phyloP scores from a whole-genome alignment of 2,888 invertebrate genomes.

The Schrankia costaestrigalis region DNA sequence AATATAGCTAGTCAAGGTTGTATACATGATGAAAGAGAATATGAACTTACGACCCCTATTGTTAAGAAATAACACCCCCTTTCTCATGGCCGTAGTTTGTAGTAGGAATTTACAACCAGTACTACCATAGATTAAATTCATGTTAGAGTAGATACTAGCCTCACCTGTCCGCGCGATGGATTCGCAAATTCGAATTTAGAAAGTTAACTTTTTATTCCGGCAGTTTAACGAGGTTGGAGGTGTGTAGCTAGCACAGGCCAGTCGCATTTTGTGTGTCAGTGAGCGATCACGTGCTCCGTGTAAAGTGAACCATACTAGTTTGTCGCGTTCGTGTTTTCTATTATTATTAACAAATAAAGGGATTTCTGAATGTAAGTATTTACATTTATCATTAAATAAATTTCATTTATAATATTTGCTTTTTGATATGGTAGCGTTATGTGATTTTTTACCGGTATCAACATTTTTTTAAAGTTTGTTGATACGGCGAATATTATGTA shows the following conservation, averaged over 20 bases:
- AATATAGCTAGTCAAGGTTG: too few relatives aligned
- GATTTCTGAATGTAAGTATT: constrained; percentile 29
- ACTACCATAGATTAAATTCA: constrained; percentile 9
- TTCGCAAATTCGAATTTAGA: constrained; percentile 72
- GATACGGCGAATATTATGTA: constrained; percentile 22
- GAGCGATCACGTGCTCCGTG: constrained; percentile 46
- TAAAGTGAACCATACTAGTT: constrained; percentile 26
- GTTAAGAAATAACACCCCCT: too few relatives aligned
- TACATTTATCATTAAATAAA: constrained; percentile 2
- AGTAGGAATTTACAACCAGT: too few relatives aligned
- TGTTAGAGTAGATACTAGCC: constrained; percentile 14
- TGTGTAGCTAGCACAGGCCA: constrained; percentile 36
- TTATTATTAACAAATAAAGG: constrained; percentile 21
- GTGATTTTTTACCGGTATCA: constrained; percentile 19
- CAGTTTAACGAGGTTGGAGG: constrained; percentile 58
- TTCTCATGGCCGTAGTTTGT: too few relatives aligned
- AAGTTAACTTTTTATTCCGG: constrained; percentile 71
- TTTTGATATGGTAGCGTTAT: constrained; percentile 8
- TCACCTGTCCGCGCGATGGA: constrained; percentile 42
- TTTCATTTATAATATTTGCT: constrained; percentile 9
- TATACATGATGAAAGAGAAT: too few relatives aligned
- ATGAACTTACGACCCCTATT: too few relatives aligned
- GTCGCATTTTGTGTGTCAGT: constrained; percentile 60
- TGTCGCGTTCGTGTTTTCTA: constrained; percentile 23
- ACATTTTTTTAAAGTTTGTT: constrained; percentile 31